phyloP scores from a whole-genome alignment of 2,797 vertebrate species.

The Oophaga sylvatica region DNA sequence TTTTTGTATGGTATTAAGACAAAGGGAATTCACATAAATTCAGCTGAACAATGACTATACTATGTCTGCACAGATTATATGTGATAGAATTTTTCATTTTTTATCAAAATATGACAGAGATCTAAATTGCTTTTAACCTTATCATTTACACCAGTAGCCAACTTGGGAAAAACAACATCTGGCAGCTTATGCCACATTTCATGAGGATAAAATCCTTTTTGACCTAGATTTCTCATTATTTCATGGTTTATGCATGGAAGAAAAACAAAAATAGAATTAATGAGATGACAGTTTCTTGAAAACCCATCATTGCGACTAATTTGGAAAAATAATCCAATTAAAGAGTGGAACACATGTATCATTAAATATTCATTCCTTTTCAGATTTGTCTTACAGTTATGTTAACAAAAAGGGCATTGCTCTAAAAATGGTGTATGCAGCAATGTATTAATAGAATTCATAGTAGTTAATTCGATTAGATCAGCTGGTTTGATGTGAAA shows the following conservation, averaged over 20 bases:
- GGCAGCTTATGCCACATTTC: conserved; percentile 11
- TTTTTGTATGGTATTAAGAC: background rate
- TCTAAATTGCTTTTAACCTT: background rate
- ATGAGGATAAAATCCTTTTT: conserved; percentile 27
- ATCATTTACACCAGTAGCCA: background rate
- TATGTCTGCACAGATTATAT: background rate
- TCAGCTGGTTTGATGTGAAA: conserved; percentile 1
- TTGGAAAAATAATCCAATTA: conserved; percentile 20
- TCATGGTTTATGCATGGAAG: conserved; percentile 35
- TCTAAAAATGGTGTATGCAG: background rate
- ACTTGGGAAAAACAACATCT: conserved; percentile 31
- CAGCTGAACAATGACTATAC: background rate
- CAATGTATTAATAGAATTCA: background rate
- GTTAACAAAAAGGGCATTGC: background rate
- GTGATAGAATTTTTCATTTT: background rate
- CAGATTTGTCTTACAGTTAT: background rate
- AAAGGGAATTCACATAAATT: background rate
- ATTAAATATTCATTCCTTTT: conserved; percentile 11
- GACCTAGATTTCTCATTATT: conserved; percentile 52
- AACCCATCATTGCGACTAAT: conserved; percentile 8
- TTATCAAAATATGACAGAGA: background rate
- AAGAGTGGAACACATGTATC: conserved; percentile 5
- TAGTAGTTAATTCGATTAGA: background rate
- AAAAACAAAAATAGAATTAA: conserved; percentile 45
- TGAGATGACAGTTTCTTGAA: conserved; percentile 32